Conservation (phyloP, 2,797 vertebrate species). For the Holocentrus rufus region DNA sequence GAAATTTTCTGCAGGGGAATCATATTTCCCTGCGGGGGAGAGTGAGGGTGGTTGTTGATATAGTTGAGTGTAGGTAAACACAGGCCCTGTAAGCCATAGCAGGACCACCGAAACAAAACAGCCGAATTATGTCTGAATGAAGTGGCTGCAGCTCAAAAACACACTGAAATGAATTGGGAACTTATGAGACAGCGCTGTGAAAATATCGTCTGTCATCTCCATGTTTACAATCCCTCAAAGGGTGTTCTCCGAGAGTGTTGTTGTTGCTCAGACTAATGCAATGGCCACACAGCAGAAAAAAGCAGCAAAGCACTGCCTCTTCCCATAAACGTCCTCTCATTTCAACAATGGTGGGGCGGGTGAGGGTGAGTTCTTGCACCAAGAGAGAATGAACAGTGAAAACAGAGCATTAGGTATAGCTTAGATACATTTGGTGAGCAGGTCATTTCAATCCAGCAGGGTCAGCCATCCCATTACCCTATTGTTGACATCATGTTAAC, state of each 20-base stretch:
- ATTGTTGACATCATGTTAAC: conserved; percentile 47
- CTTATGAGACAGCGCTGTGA: background rate
- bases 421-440: conserved; percentile 35
- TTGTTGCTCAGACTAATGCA: background rate
- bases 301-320: background rate
- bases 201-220: background rate
- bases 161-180: conserved; percentile 32
- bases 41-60: too few relatives aligned
- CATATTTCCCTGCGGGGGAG: too few relatives aligned
- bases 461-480: conserved; percentile 65
- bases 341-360: conserved; percentile 25
- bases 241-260: conserved; percentile 11
- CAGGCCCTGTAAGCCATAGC: too few relatives aligned
- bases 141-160: conserved; percentile 41
- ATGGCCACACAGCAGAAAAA: background rate
- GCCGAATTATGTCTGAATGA: conserved; percentile 45
- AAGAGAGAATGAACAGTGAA: conserved; percentile 30
- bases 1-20: too few relatives aligned
- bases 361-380: conserved; percentile 13
- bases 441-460: conserved; percentile 65
- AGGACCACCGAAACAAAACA: conserved; percentile 15
- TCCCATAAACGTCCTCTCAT: conserved; percentile 22
- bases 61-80: too few relatives aligned
- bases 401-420: conserved; percentile 48
- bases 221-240: background rate